These are phyloP conservation scores for Drosophila subpulchrella DNA, from an alignment of 1,140 invertebrate genomes.

Conservation along the genomic window DNA sequence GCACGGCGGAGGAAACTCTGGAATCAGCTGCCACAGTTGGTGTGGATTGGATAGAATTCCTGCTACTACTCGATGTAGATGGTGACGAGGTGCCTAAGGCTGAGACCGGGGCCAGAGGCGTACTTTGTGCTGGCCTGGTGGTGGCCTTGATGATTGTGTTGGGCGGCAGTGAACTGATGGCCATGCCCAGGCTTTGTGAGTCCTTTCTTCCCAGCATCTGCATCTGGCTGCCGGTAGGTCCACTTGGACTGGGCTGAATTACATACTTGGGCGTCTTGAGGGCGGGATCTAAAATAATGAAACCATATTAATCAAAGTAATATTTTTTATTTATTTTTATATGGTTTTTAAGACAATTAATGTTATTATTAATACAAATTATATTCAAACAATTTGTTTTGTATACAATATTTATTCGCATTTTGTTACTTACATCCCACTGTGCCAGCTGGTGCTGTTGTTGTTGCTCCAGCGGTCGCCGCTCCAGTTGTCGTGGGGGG, in stretches of 20 bases:
- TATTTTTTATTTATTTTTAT: neutral
- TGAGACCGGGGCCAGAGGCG: neutral
- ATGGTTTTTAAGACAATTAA: neutral
- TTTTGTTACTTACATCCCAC: constrained; percentile 7
- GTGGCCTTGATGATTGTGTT: constrained; percentile 79
- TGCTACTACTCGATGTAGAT: constrained; percentile 8
- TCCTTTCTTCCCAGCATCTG: constrained; percentile 25
- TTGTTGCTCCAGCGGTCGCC: neutral
- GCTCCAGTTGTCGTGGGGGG: constrained; percentile 1
- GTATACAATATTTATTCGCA: neutral
- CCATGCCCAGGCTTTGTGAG: constrained; percentile 49
- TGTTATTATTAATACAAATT: neutral
- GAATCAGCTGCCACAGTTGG: constrained; percentile 22
- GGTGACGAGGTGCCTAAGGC: neutral
- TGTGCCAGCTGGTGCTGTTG: constrained; percentile 6
- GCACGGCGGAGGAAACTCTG: constrained; percentile 55
- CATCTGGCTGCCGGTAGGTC: constrained; percentile 13
- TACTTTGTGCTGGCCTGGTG: constrained; percentile 18
- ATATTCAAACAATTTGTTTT: neutral
- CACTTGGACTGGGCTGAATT: constrained; percentile 24
- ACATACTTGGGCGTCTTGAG: constrained; percentile 68
- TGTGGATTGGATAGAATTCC: neutral
- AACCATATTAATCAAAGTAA: neutral
- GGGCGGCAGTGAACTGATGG: constrained; percentile 71
- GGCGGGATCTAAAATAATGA: constrained; percentile 4